Conservation (phyloP, 2,797 vertebrate species). For the Acropternis orthonyx region DNA sequence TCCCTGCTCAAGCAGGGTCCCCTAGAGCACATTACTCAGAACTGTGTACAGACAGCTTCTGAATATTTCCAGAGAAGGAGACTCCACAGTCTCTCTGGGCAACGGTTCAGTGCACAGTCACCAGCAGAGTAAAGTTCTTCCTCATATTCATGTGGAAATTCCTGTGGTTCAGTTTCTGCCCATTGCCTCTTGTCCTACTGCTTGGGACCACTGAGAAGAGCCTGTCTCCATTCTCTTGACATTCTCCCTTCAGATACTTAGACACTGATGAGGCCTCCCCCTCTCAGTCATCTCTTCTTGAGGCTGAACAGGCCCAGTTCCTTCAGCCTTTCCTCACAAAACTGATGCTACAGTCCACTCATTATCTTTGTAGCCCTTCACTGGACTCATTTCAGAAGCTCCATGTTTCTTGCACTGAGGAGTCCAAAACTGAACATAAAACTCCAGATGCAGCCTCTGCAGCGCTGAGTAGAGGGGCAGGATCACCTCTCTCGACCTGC, state of each 20-base stretch:
- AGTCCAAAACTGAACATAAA: background rate
- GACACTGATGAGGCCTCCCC: background rate
- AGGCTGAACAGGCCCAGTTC: background rate
- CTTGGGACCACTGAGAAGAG: background rate
- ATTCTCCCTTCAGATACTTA: background rate
- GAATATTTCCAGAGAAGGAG: background rate
- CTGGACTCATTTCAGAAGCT: background rate
- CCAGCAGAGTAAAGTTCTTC: fast-evolving
- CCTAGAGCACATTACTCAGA: background rate
- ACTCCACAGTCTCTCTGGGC: fast-evolving
- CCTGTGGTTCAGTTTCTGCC: background rate
- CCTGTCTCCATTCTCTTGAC: background rate
- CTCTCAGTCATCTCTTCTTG: background rate
- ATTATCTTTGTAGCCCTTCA: fast-evolving
- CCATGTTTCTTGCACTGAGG: background rate
- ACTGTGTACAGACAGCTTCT: background rate
- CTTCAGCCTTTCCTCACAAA: background rate
- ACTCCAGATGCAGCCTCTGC: background rate
- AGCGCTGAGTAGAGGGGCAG: background rate
- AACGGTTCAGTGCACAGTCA: fast-evolving
- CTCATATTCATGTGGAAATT: background rate
- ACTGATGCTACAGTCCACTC: background rate
- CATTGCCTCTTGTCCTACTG: background rate
- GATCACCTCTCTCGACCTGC: background rate
- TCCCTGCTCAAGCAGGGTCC: too few relatives aligned